These are phyloP conservation scores for Elanus axillaris DNA, from an alignment of 2,113 vertebrate genomes.

Conservation along the genomic window DNA sequence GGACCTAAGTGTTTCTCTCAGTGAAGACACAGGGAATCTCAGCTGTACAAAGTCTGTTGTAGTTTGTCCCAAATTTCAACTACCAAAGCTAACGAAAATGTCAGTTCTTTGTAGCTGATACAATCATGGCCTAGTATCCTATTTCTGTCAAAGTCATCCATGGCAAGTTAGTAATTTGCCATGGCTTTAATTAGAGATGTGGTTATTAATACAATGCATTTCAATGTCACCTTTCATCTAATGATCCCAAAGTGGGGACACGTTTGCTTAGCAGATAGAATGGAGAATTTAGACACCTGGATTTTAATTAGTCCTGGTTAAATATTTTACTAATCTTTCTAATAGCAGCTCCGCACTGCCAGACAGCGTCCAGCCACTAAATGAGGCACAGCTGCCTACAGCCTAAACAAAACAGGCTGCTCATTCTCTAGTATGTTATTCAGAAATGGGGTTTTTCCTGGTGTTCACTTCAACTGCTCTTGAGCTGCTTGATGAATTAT, in stretches of 20 bases:
- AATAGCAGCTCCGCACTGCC: neutral
- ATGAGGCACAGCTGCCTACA: neutral
- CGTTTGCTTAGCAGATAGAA: neutral
- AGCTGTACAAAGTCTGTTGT: neutral
- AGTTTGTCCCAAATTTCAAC: constrained; percentile 40
- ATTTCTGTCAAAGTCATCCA: constrained; percentile 60
- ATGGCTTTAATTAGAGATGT: constrained; percentile 58
- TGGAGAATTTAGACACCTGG: neutral
- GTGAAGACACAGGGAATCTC: neutral
- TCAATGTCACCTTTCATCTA: constrained; percentile 62
- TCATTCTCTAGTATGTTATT: neutral
- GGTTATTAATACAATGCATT: constrained; percentile 57
- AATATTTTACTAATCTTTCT: constrained; percentile 15
- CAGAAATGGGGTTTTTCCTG: neutral
- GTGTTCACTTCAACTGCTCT: neutral
- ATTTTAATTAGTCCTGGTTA: constrained; percentile 43
- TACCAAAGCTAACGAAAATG: constrained; percentile 35
- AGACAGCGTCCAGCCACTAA: neutral
- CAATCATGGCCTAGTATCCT: constrained; percentile 44
- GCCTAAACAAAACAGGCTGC: neutral
- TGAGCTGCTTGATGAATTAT: neutral
- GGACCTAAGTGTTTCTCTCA: neutral
- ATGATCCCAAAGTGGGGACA: constrained; percentile 25
- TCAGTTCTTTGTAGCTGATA: neutral
- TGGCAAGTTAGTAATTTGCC: constrained; percentile 51